Evolutionary conservation across 2,888 invertebrate species (phyloP), one percentile per base, ranked within the genome.

Genomic region (Dynastes tityus): DNA sequence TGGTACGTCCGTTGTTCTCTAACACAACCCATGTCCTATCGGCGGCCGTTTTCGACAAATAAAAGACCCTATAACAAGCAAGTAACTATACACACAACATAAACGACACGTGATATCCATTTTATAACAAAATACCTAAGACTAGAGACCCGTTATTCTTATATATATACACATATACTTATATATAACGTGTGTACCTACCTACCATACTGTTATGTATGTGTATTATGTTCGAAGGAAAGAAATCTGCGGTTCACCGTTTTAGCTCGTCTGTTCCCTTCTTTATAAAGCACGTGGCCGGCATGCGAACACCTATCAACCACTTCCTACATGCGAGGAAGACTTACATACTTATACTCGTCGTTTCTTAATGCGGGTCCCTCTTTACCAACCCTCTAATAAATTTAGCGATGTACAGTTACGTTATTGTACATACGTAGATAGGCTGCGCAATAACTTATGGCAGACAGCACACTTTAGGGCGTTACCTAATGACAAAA

Each of bases 161-260:
- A 74, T 22, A 45, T 49, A 74, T 45, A 45, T 11, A 45, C 32
- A 5, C 32, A 37, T 74, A 74, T 61, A 13, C 55, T 45, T 55
- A 74, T 22, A 27, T 61, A 74, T 11, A 40, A 11, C 1, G 11
- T 1, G 45, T 45, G 11, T 45, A 45, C 45, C 45, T 45, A 45
- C 45, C 45, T 45, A 11, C 45, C 45, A 8, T 45, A 11, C 45
- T 45, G 9, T 6, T 16, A 27, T 9, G 40, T 37, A 37, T 40
- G 45, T 40, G 40, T 32, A 58, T 58, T 71, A 58, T 71, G 53
- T 71, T 55, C 32, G 58, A 71, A 32, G 16, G 37, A 71, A 71
- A 71, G 63, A 61, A 74, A 61, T 45, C 61, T 74, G 73, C 73
- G 73, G 73, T 74, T 74, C 58, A 61, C 45, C 45, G 58, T 74